Percentiles rank a stretch among this genome's conserved stretches.
These are phyloP conservation scores for Eurytoma californica DNA, from an alignment of 2,888 invertebrate species.

Conservation along the genomic window DNA sequence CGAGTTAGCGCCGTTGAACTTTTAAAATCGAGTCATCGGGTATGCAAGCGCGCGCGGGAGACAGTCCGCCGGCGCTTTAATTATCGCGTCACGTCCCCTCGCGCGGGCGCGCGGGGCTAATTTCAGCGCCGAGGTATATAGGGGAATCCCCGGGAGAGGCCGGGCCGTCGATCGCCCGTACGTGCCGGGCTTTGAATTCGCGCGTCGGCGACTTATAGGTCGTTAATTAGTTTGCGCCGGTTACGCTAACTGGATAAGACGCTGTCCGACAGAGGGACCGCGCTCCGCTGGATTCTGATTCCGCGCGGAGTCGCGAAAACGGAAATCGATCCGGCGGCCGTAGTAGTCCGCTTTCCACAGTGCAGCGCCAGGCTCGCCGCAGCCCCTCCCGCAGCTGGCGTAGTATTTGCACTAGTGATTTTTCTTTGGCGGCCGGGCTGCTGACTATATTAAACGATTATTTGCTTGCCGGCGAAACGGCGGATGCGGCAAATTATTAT, in stretches of 20 bases:
- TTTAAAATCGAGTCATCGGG: slow-evolving; percentile 16
- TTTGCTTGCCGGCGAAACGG: slow-evolving; percentile 5
- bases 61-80: slow-evolving; percentile 60
- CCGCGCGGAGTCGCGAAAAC: slow-evolving; percentile 42
- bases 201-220: slow-evolving; percentile 63
- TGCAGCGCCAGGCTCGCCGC: background rate
- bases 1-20: slow-evolving; percentile 27
- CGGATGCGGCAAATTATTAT: background rate
- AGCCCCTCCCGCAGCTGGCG: background rate
- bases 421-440: slow-evolving; percentile 21
- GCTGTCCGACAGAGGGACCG: slow-evolving; percentile 36
- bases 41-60: background rate
- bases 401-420: slow-evolving; percentile 32
- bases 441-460: slow-evolving; percentile 39
- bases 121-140: slow-evolving; percentile 52
- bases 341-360: background rate
- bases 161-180: slow-evolving; percentile 63
- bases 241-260: slow-evolving; percentile 63
- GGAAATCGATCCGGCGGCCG: slow-evolving; percentile 42
- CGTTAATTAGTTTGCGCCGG: slow-evolving; percentile 66
- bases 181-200: slow-evolving; percentile 63
- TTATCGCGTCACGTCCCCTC: slow-evolving; percentile 64
- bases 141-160: slow-evolving; percentile 13
- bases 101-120: slow-evolving; percentile 54
- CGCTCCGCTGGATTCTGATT: slow-evolving; percentile 23